Conservation (phyloP, 2,888 invertebrate genomes). For the Archips xylosteana region DNA sequence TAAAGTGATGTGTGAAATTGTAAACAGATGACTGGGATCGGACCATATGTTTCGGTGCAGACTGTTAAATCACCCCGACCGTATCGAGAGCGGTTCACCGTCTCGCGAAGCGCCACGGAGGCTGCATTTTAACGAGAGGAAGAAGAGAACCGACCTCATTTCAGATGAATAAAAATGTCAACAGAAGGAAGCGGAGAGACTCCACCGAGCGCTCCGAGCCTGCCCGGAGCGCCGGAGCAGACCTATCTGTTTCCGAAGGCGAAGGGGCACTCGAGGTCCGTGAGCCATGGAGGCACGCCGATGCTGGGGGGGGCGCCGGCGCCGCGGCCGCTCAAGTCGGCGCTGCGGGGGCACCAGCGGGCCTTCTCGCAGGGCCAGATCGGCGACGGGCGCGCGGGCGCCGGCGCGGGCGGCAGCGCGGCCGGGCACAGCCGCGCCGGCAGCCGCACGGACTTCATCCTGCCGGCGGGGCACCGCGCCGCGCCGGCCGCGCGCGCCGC, state of each 20-base stretch:
- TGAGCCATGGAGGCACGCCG: constrained; percentile 92
- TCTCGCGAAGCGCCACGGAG: constrained; percentile 56
- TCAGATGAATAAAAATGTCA: constrained; percentile 89
- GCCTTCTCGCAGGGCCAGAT: constrained; percentile 96
- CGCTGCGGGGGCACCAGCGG: constrained; percentile 91
- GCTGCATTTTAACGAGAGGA: constrained; percentile 79
- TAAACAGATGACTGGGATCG: constrained; percentile 74
- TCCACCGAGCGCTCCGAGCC: constrained; percentile 79
- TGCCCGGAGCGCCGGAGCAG: constrained; percentile 82
- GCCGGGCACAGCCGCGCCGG: constrained; percentile 91
- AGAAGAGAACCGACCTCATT: constrained; percentile 68
- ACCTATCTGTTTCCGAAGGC: constrained; percentile 82
- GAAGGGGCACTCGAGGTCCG: constrained; percentile 91
- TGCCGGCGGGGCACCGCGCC: constrained; percentile 94
- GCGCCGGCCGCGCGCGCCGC: constrained; percentile 77
- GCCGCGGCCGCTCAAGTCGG: constrained; percentile 90
- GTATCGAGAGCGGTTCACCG: constrained; percentile 56
- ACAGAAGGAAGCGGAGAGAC: constrained; percentile 87
- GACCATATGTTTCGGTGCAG: constrained; percentile 78
- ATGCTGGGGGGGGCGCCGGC: constrained; percentile 77
- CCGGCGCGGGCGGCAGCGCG: constrained; percentile 41
- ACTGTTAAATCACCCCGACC: constrained; percentile 58
- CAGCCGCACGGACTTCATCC: constrained; percentile 95
- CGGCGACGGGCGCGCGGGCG: constrained; percentile 83
- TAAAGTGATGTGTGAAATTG: constrained; percentile 72